Base-by-base conservation (phyloP, 2,888 invertebrate genomes). In the Zaprionus lineosus region DNA sequence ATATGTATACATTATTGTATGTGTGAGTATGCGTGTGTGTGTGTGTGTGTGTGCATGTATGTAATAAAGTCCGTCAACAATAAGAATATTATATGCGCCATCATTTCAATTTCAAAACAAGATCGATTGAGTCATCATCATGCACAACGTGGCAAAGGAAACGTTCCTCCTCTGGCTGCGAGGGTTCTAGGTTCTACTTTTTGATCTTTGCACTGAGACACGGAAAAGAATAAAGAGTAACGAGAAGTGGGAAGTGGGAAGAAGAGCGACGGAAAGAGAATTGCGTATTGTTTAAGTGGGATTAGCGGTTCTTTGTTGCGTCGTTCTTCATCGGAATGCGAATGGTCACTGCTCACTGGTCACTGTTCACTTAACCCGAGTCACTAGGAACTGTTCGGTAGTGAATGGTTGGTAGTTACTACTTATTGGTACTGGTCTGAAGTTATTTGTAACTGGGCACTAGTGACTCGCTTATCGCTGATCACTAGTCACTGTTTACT, bases 91-190 rank as follows among this genome's bases (percentile, higher is more conserved):
- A 36, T 53, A 31, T 50, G 52, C 50, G 50, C 66, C 44, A 74
- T 68, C 51, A 74, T 70, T 69, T 58, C n/a, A 65, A 58, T 51
- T 70, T 65, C 46, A 70, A 78, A 78, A 56, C 60, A 78, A 74
- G 72, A 71, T 70, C 81, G 58, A 59, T 47, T 79, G 81, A 74
- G 67, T 74, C 81, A 74, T 66, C 56, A 14, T 7, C 8, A 50
- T 16, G 26, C 14, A 34, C 40, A 50, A 41, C 37, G 46, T 68
- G 74, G 74, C 70, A 69, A 69, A 74, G 55, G 74, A 68, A 73
- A 61, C 33, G 34, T 46, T 53, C 14, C 40, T 34, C 18, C 58
- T 58, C 33, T 43, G 37, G 50, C 9, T 55, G n/a, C n/a, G n/a
- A 37, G 43, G 39, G 44, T 18, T 18, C 8, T 31, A 8, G n/a